These are phyloP conservation scores for Callyntrura sp. DNA, from an alignment of 2,888 invertebrate species.

Conservation along the genomic window DNA sequence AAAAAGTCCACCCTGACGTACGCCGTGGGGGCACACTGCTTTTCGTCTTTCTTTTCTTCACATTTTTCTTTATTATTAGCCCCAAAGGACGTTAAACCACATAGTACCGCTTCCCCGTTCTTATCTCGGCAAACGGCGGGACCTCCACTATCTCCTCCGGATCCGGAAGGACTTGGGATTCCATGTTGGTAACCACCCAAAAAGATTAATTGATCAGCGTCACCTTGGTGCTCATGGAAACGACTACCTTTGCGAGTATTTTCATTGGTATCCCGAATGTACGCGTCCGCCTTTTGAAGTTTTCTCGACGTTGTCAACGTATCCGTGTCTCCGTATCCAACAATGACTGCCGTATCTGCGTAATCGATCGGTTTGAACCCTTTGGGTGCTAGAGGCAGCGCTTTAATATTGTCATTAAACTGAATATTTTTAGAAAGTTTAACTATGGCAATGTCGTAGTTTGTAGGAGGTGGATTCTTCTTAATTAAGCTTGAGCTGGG, in stretches of 20 bases:
- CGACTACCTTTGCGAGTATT: background rate
- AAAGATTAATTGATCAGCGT: slow-evolving; percentile 4
- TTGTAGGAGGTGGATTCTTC: background rate
- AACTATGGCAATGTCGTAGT: slow-evolving; percentile 54
- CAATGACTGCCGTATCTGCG: slow-evolving; percentile 4
- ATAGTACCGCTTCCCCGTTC: background rate
- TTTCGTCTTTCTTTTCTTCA: background rate
- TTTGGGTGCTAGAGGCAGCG: slow-evolving; percentile 15
- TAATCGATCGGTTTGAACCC: slow-evolving; percentile 29
- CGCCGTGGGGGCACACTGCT: background rate
- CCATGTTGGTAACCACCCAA: slow-evolving; percentile 35
- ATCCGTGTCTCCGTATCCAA: slow-evolving; percentile 52
- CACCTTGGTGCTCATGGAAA: background rate
- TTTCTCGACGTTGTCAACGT: background rate
- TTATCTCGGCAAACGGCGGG: slow-evolving; percentile 20
- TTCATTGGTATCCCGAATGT: background rate
- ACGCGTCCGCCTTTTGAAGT: slow-evolving; percentile 2
- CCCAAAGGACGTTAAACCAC: slow-evolving; percentile 24
- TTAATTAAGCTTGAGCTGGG: background rate
- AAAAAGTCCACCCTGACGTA: slow-evolving; percentile 26
- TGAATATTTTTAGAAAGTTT: slow-evolving; percentile 15
- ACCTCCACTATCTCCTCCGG: slow-evolving; percentile 9
- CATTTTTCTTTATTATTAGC: background rate
- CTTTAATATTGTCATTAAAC: slow-evolving; percentile 28
- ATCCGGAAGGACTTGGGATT: background rate